Percentiles rank a stretch among this genome's conserved stretches.
Conservation (phyloP, 1,140 invertebrate genomes). For the Bombus superbus region DNA sequence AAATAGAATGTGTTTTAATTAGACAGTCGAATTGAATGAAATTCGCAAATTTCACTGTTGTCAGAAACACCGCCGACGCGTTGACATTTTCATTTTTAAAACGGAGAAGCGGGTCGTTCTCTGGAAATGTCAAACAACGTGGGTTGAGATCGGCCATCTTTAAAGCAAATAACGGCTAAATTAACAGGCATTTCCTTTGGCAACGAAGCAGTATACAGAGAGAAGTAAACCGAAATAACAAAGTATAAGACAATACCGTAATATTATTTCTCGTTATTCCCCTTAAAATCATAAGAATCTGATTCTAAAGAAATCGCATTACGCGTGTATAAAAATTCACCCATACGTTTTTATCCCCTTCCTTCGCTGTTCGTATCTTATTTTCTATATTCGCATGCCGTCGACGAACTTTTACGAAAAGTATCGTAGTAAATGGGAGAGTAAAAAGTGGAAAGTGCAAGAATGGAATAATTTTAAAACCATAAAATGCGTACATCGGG, state of each 20-base stretch:
- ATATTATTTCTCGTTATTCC: background rate
- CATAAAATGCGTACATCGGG: too few relatives aligned
- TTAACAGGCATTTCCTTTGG: background rate
- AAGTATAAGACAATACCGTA: background rate
- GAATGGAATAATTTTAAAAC: too few relatives aligned
- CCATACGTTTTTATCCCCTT: too few relatives aligned
- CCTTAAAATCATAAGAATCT: background rate
- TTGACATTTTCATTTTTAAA: background rate
- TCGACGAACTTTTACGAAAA: too few relatives aligned
- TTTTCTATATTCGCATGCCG: too few relatives aligned
- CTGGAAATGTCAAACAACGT: conserved; percentile 1
- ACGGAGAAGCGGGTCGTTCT: background rate
- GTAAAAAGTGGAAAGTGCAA: too few relatives aligned
- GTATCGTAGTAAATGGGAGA: too few relatives aligned
- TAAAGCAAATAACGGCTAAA: background rate
- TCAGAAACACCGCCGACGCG: background rate
- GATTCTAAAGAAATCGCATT: too few relatives aligned
- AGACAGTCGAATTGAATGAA: background rate
- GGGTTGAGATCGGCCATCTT: background rate
- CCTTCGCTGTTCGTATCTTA: too few relatives aligned
- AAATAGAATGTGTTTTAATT: background rate
- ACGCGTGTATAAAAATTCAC: too few relatives aligned
- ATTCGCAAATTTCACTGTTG: background rate
- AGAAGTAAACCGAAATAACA: background rate
- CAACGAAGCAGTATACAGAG: background rate